These are phyloP conservation scores for Tiaroga cobitis DNA, from an alignment of 2,797 vertebrate species.

Conservation along the genomic window DNA sequence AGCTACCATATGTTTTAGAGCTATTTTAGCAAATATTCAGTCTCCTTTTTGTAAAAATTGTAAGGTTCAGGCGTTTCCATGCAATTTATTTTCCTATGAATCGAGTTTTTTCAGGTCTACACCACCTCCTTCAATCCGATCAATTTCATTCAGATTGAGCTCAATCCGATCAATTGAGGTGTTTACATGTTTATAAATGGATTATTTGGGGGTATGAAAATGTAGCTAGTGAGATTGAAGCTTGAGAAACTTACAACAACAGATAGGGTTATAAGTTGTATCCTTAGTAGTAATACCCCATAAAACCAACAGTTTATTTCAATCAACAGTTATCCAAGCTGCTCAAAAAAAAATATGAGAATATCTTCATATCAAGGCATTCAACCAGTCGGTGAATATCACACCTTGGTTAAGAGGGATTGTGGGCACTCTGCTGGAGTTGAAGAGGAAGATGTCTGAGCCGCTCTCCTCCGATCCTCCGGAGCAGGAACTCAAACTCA, in stretches of 20 bases:
- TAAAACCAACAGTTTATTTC: not conserved
- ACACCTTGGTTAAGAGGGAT: slow-evolving; percentile 97
- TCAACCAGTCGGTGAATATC: slow-evolving; percentile 34
- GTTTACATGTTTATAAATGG: not conserved
- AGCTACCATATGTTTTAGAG: not conserved
- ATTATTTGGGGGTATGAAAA: not conserved
- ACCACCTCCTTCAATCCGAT: no score
- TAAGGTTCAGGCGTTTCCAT: not conserved
- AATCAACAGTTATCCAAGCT: not conserved
- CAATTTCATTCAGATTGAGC: not conserved
- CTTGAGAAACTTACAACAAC: not conserved
- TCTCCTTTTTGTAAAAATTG: no score
- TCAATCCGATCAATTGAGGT: not conserved
- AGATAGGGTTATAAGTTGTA: not conserved
- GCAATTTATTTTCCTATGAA: no score
- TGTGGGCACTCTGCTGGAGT: slow-evolving; percentile 92
- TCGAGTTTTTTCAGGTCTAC: no score
- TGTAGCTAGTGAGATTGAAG: not conserved
- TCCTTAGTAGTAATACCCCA: not conserved
- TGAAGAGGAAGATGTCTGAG: slow-evolving; percentile 95
- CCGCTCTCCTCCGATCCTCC: slow-evolving; percentile 87
- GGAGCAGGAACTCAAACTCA: slow-evolving; percentile 94
- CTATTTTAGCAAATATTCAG: no score
- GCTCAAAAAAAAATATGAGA: not conserved
- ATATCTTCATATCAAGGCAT: not conserved